Evolutionary conservation across 2,797 vertebrate species (phyloP), one percentile per base, ranked within the genome.

Genomic region (Syngnathus rostellatus): DNA sequence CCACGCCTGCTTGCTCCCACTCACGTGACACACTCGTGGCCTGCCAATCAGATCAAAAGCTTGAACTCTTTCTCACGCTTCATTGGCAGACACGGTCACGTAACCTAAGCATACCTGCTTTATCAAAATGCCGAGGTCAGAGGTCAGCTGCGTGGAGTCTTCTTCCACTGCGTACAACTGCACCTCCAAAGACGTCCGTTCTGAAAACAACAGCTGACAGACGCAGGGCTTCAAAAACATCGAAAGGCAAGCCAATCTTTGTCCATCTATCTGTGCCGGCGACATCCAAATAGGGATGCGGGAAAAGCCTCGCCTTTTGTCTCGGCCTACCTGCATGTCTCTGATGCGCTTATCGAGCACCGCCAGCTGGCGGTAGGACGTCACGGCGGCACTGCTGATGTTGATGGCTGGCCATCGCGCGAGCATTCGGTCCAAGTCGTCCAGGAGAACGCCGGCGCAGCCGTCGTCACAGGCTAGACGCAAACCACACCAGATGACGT

Each of bases 391-490:
- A 5, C 81, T 69, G 1, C 83, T 92, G 72, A 94, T 68, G 81
- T 97, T 94, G 66, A 94, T 23, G 21, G 91, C 90, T 58, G 86
- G 74, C 25, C 92, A 59, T 21, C 73, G 10, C 6, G 62, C 8
- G 7, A 93, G 93, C 85, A 96, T 10, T 5, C 62, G 9, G 7
- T 93, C 93, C 84, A 97, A 65, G 75, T 88, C 87, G 43, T 89
- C 83, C 64, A 99, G 83, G 55, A 98, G 72, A 55, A 87, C 31
- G 0, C 93, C 93, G 0, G 89, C 90, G 76, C 96, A 99, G 23
- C 89, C 84, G 38, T 97, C 94, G 72, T 94, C 83, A 77, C 97
- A 99, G 0, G 93, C 97, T 99, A 69, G 19, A 64, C 39, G 68
- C 17, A 43, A 5, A 65, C 21, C 31, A 2, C 0, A 8, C 43